phyloP scores from a whole-genome alignment of 2,113 vertebrate genomes.

The Austrofundulus limnaeus region DNA sequence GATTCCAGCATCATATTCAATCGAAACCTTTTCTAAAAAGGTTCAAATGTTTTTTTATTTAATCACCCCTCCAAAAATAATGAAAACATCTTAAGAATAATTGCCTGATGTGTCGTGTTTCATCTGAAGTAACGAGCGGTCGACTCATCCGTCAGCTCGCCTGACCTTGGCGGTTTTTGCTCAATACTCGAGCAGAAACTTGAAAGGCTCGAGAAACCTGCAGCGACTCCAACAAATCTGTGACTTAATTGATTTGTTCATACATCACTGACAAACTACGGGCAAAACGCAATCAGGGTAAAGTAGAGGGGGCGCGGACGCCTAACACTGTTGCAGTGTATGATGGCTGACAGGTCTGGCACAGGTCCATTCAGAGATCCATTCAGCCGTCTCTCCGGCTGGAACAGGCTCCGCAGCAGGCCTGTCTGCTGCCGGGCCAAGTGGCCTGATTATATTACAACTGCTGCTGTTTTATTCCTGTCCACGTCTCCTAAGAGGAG shows the following conservation, averaged over 20 bases:
- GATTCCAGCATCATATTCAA: too few species aligned
- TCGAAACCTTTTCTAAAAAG: too few species aligned
- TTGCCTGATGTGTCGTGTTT: too few species aligned
- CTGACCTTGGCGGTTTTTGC: conserved; percentile 72
- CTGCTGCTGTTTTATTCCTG: conserved; percentile 36
- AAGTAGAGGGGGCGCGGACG: conserved; percentile 71
- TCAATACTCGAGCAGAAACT: conserved; percentile 28
- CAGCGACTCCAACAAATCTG: conserved; percentile 74
- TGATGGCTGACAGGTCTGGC: conserved; percentile 64
- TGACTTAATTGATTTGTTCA: conserved; percentile 92
- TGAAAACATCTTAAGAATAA: too few species aligned
- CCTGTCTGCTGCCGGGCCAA: conserved; percentile 40
- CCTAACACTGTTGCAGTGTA: conserved; percentile 65
- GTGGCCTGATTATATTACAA: conserved; percentile 59
- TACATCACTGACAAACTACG: conserved; percentile 89
- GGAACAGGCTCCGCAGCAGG: conserved; percentile 33
- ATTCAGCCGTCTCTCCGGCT: conserved; percentile 43
- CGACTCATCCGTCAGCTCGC: background rate
- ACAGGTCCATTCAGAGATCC: conserved; percentile 37
- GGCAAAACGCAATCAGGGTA: conserved; percentile 54
- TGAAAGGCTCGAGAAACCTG: conserved; percentile 58
- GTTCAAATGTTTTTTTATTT: too few species aligned
- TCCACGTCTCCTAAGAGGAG: conserved; percentile 43
- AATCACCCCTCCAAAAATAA: too few species aligned
- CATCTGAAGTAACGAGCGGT: background rate